These are phyloP conservation scores for Stenoptilia bipunctidactyla DNA, from an alignment of 2,888 invertebrate genomes.

Conservation along the genomic window DNA sequence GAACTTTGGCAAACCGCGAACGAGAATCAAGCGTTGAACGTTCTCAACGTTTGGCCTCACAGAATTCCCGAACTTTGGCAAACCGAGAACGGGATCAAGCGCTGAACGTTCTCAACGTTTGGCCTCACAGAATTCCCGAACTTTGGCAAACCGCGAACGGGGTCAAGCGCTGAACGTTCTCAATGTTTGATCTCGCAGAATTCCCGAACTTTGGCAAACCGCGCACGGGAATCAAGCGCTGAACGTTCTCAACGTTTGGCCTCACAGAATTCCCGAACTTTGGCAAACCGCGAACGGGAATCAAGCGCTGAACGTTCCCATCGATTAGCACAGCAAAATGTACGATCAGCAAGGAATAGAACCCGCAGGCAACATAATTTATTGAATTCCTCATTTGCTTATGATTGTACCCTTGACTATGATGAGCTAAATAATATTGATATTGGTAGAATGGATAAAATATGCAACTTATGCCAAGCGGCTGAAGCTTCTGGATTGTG, in stretches of 20 bases:
- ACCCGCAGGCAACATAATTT: conserved; percentile 2
- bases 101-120: conserved; percentile 1
- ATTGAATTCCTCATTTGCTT: conserved; percentile 1
- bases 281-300: conserved; percentile 7
- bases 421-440: background rate
- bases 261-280: conserved; percentile 4
- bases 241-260: conserved; percentile 3
- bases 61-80: conserved; percentile 1
- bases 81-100: background rate
- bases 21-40: conserved; percentile 1
- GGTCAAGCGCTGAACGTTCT: conserved; percentile 3
- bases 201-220: conserved; percentile 3
- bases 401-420: conserved; percentile 1
- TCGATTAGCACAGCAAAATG: conserved; percentile 2
- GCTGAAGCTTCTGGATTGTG: conserved; percentile 12
- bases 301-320: conserved; percentile 3
- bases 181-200: conserved; percentile 1
- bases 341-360: conserved; percentile 2
- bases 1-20: background rate
- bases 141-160: background rate
- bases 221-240: background rate
- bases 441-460: conserved; percentile 6
- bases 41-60: conserved; percentile 1
- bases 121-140: background rate
- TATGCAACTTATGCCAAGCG: conserved; percentile 6